Evolutionary conservation across 2,888 invertebrate genomes (phyloP), one percentile per base, ranked within the genome.

Genomic region (Nycteola revayana): DNA sequence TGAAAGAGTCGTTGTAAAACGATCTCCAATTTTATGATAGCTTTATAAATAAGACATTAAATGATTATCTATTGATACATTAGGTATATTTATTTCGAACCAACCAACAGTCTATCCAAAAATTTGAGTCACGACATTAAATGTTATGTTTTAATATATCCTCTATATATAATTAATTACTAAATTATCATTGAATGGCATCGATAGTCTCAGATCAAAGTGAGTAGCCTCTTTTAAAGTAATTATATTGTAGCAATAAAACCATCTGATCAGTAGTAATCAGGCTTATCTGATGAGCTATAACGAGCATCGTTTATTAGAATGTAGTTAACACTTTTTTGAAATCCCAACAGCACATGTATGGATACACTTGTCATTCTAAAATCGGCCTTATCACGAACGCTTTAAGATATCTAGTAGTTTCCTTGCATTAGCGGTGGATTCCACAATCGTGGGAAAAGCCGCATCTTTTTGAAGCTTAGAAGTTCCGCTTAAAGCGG

Each of bases 201-300:
- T 14, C 14, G 14, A 14, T 14, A 14, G 14, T 14, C 31, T 55
- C 42, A 54, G 32, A 52, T 43, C 39, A 35, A 40, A 43, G 42
- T 33, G 33, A 36, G 35, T 30, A 43, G 59, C 39, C 57, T 60
- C 56, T 60, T 59, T 47, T 48, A 32, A 49, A 56, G 61, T 75
- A 75, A 79, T 78, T 75, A 77, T 69, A 75, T 65, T 59, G 57
- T 49, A 44, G 64, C 56, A 45, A 64, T 68, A 71, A 67, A 71
- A 49, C 36, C 45, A 52, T 57, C 42, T 60, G 65, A 68, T 74
- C 60, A 72, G 38, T 33, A 36, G 49, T 74, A 66, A 75, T 75
- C 67, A 63, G 64, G 24, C 49, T 73, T 74, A 76, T 73, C 69
- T 59, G 53, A 64, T 57, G 51, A 39, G 25, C 21, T 49, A 45